Percentiles rank a stretch among this genome's conserved stretches.
Evolutionary conservation across 2,113 vertebrate genomes (phyloP).

Genomic region (Trinectes maculatus): DNA sequence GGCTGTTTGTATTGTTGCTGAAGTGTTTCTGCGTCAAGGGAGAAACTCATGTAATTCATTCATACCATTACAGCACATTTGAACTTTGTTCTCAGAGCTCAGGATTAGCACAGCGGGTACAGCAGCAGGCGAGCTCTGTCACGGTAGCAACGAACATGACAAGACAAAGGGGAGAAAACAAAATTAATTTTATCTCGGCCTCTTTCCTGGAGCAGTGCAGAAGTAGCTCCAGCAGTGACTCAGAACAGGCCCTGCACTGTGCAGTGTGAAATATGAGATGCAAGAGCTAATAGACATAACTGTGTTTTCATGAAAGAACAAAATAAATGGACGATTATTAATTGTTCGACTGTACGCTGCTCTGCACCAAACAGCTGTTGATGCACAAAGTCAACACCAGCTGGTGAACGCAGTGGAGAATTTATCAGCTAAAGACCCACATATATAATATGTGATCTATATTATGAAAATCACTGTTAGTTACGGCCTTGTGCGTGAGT

Average conservation of each 20-base stretch:
- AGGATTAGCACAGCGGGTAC: constrained; percentile 25
- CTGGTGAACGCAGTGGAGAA: too few relatives aligned
- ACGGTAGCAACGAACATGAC: neutral
- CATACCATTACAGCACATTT: neutral
- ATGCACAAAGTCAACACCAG: too few relatives aligned
- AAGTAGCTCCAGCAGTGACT: neutral
- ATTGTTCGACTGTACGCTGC: neutral
- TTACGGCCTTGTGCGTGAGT: neutral
- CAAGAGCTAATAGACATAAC: neutral
- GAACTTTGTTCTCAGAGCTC: constrained; percentile 19
- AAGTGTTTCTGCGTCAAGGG: neutral
- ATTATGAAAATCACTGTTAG: neutral
- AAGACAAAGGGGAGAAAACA: constrained; percentile 1
- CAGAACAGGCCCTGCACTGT: neutral
- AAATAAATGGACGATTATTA: too few relatives aligned
- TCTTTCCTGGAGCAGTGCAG: neutral
- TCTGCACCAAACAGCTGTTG: too few relatives aligned
- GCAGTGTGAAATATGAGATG: neutral
- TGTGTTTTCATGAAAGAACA: too few relatives aligned
- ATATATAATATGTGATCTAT: too few relatives aligned
- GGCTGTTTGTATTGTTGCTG: neutral
- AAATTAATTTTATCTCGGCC: neutral
- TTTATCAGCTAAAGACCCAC: too few relatives aligned
- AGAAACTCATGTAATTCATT: constrained; percentile 16
- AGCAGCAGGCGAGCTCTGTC: neutral